These are phyloP conservation scores for Watsonalla cultraria DNA, from an alignment of 2,888 invertebrate genomes.

Conservation along the genomic window DNA sequence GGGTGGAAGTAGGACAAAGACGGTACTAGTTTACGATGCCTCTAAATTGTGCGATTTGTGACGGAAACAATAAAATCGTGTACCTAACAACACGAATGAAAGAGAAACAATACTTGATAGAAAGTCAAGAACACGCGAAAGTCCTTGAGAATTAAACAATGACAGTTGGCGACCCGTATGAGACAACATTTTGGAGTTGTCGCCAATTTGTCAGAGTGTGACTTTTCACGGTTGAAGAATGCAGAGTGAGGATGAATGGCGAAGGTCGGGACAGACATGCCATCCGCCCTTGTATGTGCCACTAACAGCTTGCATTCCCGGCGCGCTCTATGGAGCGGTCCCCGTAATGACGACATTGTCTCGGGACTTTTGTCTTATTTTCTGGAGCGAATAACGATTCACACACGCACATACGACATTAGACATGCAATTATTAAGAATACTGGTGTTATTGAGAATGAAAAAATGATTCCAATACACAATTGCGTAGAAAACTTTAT, in stretches of 20 bases:
- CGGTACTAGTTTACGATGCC: no score
- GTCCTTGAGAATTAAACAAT: neutral
- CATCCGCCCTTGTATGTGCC: conserved; percentile 13
- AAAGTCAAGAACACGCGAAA: neutral
- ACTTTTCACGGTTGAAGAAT: conserved; percentile 17
- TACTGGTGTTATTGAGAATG: no score
- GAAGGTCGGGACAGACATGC: conserved; percentile 17
- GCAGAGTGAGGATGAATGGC: conserved; percentile 16
- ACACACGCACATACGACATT: no score
- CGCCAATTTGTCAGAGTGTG: conserved; percentile 18
- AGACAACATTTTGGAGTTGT: neutral
- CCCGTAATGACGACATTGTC: neutral
- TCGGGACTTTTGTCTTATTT: neutral
- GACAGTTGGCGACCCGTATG: neutral
- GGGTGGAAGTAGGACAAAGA: no score
- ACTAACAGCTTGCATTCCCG: conserved; percentile 12
- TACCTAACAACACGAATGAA: no score
- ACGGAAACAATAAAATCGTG: no score
- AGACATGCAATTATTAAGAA: no score
- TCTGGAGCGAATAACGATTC: neutral
- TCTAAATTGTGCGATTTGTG: no score
- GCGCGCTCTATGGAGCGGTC: neutral
- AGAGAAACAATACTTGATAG: neutral
- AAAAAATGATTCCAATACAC: no score
- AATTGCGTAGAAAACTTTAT: no score